phyloP scores from a whole-genome alignment of 1,140 invertebrate species.

The Cephus cinctus region DNA sequence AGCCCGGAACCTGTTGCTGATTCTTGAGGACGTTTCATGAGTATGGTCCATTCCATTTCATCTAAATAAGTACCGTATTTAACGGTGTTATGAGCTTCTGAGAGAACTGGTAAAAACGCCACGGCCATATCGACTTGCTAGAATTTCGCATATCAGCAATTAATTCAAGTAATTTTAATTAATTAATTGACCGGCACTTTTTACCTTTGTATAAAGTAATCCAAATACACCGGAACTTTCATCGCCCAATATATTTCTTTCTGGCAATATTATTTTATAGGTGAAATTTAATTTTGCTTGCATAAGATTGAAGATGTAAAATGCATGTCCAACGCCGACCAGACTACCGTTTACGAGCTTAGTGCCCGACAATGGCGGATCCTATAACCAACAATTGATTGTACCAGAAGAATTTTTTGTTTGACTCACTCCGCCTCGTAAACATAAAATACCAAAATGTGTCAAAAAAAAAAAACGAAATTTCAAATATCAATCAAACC shows the following conservation, averaged over 20 bases:
- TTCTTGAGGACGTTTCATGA: constrained; percentile 75
- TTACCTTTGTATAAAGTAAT: constrained; percentile 61
- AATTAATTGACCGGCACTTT: constrained; percentile 19
- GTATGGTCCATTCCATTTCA: constrained; percentile 71
- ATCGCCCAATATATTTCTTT: constrained; percentile 58
- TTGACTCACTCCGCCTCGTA: too few species aligned
- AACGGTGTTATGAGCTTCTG: constrained; percentile 58
- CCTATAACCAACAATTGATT: too few species aligned
- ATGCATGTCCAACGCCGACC: constrained; percentile 67
- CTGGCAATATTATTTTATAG: constrained; percentile 65
- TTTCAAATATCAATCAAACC: too few species aligned
- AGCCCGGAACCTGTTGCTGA: constrained; percentile 81
- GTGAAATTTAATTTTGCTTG: constrained; percentile 70
- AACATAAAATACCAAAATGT: too few species aligned
- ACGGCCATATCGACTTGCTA: constrained; percentile 76
- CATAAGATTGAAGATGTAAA: constrained; percentile 69
- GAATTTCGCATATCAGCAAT: constrained; percentile 7
- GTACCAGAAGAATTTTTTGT: too few species aligned
- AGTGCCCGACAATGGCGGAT: constrained; percentile 45
- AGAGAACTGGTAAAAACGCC: constrained; percentile 72
- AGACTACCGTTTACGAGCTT: constrained; percentile 57
- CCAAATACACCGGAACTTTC: constrained; percentile 62
- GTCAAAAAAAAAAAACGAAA: too few species aligned
- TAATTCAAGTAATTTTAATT: constrained; percentile 3
- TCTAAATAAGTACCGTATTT: constrained; percentile 69